phyloP scores from a whole-genome alignment of 2,888 invertebrate genomes.

The Zhuqinia jingwanae region DNA sequence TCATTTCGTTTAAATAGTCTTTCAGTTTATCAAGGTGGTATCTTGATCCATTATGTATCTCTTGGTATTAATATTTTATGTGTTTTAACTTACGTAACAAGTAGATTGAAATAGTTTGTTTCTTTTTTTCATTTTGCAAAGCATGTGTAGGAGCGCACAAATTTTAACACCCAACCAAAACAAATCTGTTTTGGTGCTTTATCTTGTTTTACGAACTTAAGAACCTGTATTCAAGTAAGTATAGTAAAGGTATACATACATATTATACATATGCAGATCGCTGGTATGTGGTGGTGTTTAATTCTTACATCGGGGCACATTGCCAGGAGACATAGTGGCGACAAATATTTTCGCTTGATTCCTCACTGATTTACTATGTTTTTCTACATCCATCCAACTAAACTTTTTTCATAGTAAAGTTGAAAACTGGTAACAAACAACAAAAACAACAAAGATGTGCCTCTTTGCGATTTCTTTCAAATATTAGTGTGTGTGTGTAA shows the following conservation, averaged over 20 bases:
- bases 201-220: not conserved
- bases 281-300: not conserved
- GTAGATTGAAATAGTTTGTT: not conserved
- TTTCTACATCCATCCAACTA: not conserved
- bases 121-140: not conserved
- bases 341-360: constrained; percentile 65
- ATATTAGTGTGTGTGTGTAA: not conserved
- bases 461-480: not conserved
- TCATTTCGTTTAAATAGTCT: too few species aligned
- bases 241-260: too few species aligned
- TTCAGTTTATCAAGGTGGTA: too few species aligned
- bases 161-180: not conserved
- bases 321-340: constrained; percentile 73
- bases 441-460: constrained; percentile 21
- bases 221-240: constrained; percentile 1
- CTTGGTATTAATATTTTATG: too few species aligned
- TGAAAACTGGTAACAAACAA: not conserved
- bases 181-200: constrained; percentile 26
- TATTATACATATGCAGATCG: constrained; percentile 9
- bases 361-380: constrained; percentile 25
- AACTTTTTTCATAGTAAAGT: constrained; percentile 7
- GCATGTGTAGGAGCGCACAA: not conserved
- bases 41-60: too few species aligned
- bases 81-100: too few species aligned
- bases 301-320: constrained; percentile 51